Base-by-base conservation (phyloP, 1,140 invertebrate genomes). In the Drosophila melanica region DNA sequence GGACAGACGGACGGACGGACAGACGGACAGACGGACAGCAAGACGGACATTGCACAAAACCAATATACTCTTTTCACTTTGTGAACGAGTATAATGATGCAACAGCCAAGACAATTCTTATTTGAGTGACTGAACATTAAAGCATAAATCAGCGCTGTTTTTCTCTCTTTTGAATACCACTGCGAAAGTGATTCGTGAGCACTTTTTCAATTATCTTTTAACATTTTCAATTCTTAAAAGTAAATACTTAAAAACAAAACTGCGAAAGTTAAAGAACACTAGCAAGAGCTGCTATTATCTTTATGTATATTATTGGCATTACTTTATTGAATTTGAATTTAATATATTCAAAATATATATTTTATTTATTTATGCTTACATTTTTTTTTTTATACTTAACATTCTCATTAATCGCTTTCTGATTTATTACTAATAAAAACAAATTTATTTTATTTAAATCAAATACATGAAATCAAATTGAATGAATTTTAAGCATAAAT, bases 51-150 rank as follows among this genome's bases (percentile, higher is more conserved):
- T n/a, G n/a, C n/a, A n/a, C n/a, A n/a, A n/a, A n/a, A n/a, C n/a
- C n/a, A n/a, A n/a, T n/a, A n/a, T n/a, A n/a, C n/a, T n/a, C n/a
- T n/a, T n/a, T n/a, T n/a, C n/a, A n/a, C n/a, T n/a, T n/a, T n/a
- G n/a, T n/a, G n/a, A n/a, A n/a, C n/a, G n/a, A n/a, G n/a, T n/a
- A n/a, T n/a, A 59, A 73, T 60, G 53, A 73, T 73, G 63, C 44
- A 65, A 42, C 23, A 57, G 42, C 59, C 59, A 30, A 20, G 45
- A 62, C 57, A 30, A 50, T 57, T 48, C 59, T 47, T 41, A 39
- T 64, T 37, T 48, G 57, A 57, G 44, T 54, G 59, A 14, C 37
- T 35, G 27, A 18, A 30, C 35, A 58, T 58, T 58, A 58, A 11
- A 12, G 23, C n/a, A 45, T 10, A 4, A 12, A 9, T n/a, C 9